These are phyloP conservation scores for Alloplasta piceator DNA, from an alignment of 2,888 invertebrate species.

Conservation along the genomic window DNA sequence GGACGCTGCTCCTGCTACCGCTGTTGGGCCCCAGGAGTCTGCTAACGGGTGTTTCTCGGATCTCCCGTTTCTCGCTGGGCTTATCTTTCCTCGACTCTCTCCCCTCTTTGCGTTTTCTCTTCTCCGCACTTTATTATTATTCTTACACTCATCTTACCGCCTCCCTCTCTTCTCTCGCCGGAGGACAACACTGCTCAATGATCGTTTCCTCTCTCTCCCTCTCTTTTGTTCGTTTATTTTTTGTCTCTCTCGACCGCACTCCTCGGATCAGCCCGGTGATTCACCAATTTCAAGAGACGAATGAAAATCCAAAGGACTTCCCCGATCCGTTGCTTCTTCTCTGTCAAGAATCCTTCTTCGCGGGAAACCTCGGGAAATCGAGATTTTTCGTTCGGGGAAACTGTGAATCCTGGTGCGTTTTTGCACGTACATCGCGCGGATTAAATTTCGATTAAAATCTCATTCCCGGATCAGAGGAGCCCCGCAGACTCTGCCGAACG, in stretches of 20 bases:
- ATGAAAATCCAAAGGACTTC: constrained; percentile 57
- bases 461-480: constrained; percentile 41
- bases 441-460: constrained; percentile 62
- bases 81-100: constrained; percentile 37
- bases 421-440: constrained; percentile 26
- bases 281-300: constrained; percentile 70
- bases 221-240: constrained; percentile 41
- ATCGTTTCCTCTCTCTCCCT: constrained; percentile 55
- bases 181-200: constrained; percentile 64
- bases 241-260: constrained; percentile 20
- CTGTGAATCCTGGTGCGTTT: neutral
- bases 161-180: constrained; percentile 29
- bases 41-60: constrained; percentile 63
- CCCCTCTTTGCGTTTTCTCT: constrained; percentile 9
- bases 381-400: constrained; percentile 12
- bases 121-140: constrained; percentile 41
- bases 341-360: too few relatives aligned
- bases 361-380: neutral
- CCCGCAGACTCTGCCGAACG: constrained; percentile 17
- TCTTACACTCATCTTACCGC: constrained; percentile 1
- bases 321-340: too few relatives aligned
- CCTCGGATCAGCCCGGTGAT: constrained; percentile 48
- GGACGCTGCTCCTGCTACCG: constrained; percentile 25
- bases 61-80: constrained; percentile 60
- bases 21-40: constrained; percentile 43